Base-by-base conservation (phyloP, 2,888 invertebrate genomes). In the Lamellibrachia satsuma region DNA sequence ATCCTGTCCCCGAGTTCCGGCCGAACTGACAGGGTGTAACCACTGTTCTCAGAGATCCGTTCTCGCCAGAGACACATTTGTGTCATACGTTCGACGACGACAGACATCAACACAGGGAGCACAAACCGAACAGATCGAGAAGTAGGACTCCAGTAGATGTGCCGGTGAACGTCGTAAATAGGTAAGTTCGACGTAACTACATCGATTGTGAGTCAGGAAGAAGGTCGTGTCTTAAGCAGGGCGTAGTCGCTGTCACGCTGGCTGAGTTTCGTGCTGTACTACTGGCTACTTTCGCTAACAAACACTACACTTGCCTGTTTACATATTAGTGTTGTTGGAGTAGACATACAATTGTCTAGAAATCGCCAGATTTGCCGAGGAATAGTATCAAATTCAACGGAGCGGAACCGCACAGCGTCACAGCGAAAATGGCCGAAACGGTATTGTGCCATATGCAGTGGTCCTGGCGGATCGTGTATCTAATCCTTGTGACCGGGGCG, bases 171-270 rank as follows among this genome's bases (percentile, higher is more conserved):
- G 75, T 75, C 75, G 22, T 75, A 75, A 75, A n/a, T 75, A 75
- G 75, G 75, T 75, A 75, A 75, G 75, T 75, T n/a, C 75, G 75
- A 75, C 75, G 75, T 75, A 75, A 75, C 75, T 75, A 75, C 22
- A 22, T 75, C 75, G 75, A 22, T 75, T 75, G 75, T 75, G 75
- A 75, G 75, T n/a, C 75, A 22, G n/a, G 75, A 75, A 75, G 75
- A n/a, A 22, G 75, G 75, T 75, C 75, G 75, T n/a, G 75, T 22
- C 75, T 39, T 39, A 39, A 39, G 22, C n/a, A n/a, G 75, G 75
- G 75, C 75, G 75, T 75, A 75, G 75, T 75, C 75, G 75, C 75
- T 6, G 75, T 75, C 75, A 75, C 75, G 75, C 75, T 75, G 22
- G 75, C 75, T 75, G 22, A 15, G 75, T 75, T 75, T 75, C 75